phyloP scores from a whole-genome alignment of 2,888 invertebrate species.

The Hecatera dysodea region DNA sequence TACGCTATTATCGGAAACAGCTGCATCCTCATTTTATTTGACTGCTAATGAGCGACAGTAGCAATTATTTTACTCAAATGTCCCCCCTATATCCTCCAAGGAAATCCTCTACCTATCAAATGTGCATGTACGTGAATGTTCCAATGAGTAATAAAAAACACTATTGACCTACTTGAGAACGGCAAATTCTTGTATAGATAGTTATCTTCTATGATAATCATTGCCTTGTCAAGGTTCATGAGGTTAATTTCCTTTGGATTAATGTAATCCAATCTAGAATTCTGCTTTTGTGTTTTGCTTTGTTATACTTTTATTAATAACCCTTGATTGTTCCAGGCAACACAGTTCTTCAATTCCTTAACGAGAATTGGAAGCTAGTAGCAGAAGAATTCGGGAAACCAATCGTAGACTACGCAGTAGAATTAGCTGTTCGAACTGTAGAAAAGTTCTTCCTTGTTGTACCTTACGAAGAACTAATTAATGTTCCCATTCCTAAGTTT shows the following conservation, averaged over 20 bases:
- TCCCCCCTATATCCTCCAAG: slow-evolving; percentile 38
- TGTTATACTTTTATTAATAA: background rate
- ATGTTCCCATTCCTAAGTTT: slow-evolving; percentile 79
- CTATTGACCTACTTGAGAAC: slow-evolving; percentile 26
- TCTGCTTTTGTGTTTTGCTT: background rate
- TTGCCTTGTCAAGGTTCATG: slow-evolving; percentile 21
- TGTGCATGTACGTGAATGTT: slow-evolving; percentile 38
- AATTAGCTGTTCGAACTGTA: slow-evolving; percentile 81
- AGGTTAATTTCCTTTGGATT: slow-evolving; percentile 13
- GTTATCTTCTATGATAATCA: slow-evolving; percentile 13
- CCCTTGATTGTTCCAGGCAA: slow-evolving; percentile 76
- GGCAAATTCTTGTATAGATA: background rate
- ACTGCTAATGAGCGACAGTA: slow-evolving; percentile 22
- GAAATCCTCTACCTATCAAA: slow-evolving; percentile 54
- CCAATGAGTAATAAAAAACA: slow-evolving; percentile 25
- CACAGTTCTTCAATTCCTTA: slow-evolving; percentile 82
- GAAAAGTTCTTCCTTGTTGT: slow-evolving; percentile 84
- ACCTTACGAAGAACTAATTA: slow-evolving; percentile 83
- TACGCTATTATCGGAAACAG: slow-evolving; percentile 13
- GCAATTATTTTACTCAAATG: slow-evolving; percentile 42
- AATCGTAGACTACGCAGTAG: slow-evolving; percentile 85
- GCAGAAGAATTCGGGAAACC: slow-evolving; percentile 87
- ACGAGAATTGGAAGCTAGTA: slow-evolving; percentile 84
- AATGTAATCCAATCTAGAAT: slow-evolving; percentile 2
- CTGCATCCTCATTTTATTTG: slow-evolving; percentile 21